phyloP scores from a whole-genome alignment of 2,888 invertebrate genomes.

The Malthinus flaveolus region DNA sequence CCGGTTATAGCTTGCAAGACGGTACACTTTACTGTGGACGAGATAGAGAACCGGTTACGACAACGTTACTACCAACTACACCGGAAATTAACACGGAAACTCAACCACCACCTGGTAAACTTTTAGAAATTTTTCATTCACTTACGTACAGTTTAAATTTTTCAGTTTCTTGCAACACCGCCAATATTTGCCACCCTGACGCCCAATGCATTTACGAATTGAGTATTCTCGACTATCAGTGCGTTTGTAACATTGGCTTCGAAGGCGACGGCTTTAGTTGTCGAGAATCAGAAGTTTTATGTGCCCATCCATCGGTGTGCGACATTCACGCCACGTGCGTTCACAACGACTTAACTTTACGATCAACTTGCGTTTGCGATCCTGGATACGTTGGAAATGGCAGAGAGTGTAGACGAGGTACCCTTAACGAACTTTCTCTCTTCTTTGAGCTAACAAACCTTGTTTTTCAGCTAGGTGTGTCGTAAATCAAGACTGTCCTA shows the following conservation, averaged over 20 bases:
- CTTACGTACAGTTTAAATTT: conserved; percentile 33
- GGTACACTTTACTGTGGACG: conserved; percentile 42
- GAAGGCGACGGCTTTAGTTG: conserved; percentile 84
- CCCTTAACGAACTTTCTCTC: background rate
- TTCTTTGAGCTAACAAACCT: background rate
- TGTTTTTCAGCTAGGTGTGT: conserved; percentile 58
- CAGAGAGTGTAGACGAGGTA: conserved; percentile 67
- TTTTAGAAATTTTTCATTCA: background rate
- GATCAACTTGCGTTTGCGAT: conserved; percentile 75
- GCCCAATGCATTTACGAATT: conserved; percentile 74
- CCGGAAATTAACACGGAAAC: conserved; percentile 10
- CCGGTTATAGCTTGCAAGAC: conserved; percentile 54
- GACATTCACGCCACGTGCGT: conserved; percentile 75
- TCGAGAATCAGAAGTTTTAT: conserved; percentile 60
- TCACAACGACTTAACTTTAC: conserved; percentile 67
- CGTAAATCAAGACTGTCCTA: conserved; percentile 67
- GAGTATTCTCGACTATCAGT: conserved; percentile 61
- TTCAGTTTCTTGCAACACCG: conserved; percentile 72
- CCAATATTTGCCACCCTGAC: conserved; percentile 79
- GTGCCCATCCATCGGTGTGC: conserved; percentile 66
- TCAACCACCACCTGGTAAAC: conserved; percentile 24
- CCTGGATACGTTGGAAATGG: conserved; percentile 85
- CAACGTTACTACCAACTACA: background rate
- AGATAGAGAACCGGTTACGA: conserved; percentile 23
- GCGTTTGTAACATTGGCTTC: conserved; percentile 82